Percentiles rank a stretch among this genome's conserved stretches.
These are phyloP conservation scores for Salvelinus namaycush DNA, from an alignment of 2,113 vertebrate genomes.

Conservation along the genomic window DNA sequence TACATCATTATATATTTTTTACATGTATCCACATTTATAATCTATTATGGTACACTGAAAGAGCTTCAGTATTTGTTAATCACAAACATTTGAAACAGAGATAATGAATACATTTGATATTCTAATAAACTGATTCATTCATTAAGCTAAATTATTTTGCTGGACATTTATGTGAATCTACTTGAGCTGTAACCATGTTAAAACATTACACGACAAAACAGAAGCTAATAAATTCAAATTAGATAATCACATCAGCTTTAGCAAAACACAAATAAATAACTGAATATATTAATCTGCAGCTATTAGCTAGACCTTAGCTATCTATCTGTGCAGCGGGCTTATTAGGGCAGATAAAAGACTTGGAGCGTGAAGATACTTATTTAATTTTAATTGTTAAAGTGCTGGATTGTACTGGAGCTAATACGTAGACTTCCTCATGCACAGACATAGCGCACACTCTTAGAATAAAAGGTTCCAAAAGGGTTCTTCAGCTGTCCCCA, in stretches of 20 bases:
- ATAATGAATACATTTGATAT: not conserved
- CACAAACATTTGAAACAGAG: not conserved
- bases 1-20: no score
- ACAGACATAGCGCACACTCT: not conserved
- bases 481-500: no score
- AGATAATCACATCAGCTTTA: constrained; percentile 3
- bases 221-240: constrained; percentile 18
- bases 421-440: not conserved
- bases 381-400: constrained; percentile 2
- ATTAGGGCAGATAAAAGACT: constrained; percentile 11
- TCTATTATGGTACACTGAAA: not conserved
- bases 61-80: not conserved
- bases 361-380: constrained; percentile 13
- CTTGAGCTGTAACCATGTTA: not conserved
- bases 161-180: not conserved
- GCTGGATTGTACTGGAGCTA: not conserved
- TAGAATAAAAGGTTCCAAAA: not conserved
- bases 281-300: constrained; percentile 17
- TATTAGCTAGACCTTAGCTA: constrained; percentile 3
- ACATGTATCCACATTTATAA: not conserved
- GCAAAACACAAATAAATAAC: constrained; percentile 11
- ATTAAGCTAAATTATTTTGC: not conserved
- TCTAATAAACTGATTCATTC: not conserved
- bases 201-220: not conserved
- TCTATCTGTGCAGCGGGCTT: constrained; percentile 3